These are phyloP conservation scores for Clupea harengus DNA, from an alignment of 2,113 vertebrate species.

Conservation along the genomic window DNA sequence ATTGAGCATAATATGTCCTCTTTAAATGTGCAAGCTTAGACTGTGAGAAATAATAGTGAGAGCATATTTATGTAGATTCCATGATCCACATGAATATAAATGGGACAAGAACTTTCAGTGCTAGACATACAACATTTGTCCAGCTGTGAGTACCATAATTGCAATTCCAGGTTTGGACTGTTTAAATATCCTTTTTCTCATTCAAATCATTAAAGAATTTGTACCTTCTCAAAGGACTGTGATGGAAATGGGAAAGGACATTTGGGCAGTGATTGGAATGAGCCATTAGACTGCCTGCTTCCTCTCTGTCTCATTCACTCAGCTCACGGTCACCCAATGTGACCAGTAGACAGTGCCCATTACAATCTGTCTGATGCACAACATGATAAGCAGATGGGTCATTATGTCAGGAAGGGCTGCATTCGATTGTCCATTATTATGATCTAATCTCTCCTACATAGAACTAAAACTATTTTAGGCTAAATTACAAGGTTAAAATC, in stretches of 20 bases:
- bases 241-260: background rate
- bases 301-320: background rate
- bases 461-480: background rate
- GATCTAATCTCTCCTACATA: background rate
- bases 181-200: background rate
- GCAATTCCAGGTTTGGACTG: conserved; percentile 2
- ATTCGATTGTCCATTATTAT: background rate
- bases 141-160: background rate
- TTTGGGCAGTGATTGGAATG: too few species aligned
- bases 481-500: background rate
- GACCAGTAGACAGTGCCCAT: background rate
- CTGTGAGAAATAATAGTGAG: too few species aligned
- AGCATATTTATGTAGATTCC: too few species aligned
- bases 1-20: too few species aligned
- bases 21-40: too few species aligned
- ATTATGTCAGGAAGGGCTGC: background rate
- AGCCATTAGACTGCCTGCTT: background rate
- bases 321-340: background rate
- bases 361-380: conserved; percentile 2
- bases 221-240: background rate
- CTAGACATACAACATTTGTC: background rate
- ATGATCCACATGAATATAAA: too few species aligned
- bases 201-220: conserved; percentile 17
- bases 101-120: background rate
- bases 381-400: conserved; percentile 3